Base-by-base conservation (phyloP, 1,140 invertebrate genomes). In the Phymastichus coffea region DNA sequence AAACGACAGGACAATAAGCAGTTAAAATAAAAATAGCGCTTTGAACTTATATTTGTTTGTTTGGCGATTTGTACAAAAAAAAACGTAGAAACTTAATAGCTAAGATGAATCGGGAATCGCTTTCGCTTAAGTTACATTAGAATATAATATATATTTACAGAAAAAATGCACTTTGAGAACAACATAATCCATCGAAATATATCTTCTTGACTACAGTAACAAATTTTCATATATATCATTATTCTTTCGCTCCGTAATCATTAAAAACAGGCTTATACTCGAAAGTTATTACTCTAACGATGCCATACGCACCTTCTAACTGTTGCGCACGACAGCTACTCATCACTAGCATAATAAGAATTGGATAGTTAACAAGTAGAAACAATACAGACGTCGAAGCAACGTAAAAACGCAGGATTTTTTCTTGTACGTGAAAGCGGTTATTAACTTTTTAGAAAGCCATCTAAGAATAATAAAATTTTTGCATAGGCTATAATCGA, bases 71-170 rank as follows among this genome's bases (percentile, higher is more conserved):
- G 60, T 62, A 62, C 60, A 62, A 57, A 62, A 57, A 37, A 22
- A 57, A 62, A 43, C 54, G 54, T 61, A 61, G 46, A 55, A 56
- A 49, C 58, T 44, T 44, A 62, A 52, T 28, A 1, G 48, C 15
- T 55, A 47, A 38, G 15, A 57, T 40, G 44, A 62, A 37, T 46
- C 7, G 23, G 17, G 26, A 52, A 17, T 44, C 30, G 37, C 35
- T 61, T 30, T 46, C 41, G 47, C 33, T 37, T 12, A 57, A 51
- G 47, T 47, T 57, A 57, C 22, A 46, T 23, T 56, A 26, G 1
- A 58, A 37, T 44, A 46, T 49, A 47, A 57, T 57, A 57, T 55
- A 57, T 62, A 62, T 62, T 52, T 62, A 62, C 60, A 62, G 38
- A 56, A 54, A 43, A 60, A 62, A 62, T 57, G 60, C 60, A 62